Evolutionary conservation across 2,113 vertebrate genomes (phyloP).

Genomic region (Atractosteus spatula): DNA sequence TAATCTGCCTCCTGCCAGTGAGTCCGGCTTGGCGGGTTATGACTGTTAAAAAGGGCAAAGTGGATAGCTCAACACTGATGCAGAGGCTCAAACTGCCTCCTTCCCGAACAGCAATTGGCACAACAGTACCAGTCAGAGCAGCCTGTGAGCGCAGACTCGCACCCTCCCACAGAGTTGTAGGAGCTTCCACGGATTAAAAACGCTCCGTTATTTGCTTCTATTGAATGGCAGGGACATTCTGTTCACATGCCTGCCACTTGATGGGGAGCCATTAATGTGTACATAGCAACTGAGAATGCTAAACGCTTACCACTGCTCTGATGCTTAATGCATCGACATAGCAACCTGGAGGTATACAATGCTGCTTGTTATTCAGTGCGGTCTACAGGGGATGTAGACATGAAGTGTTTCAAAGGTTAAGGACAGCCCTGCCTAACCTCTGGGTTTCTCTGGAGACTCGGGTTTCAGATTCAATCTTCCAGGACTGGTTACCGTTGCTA

Average conservation of each 20-base stretch:
- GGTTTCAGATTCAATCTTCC: too few relatives aligned
- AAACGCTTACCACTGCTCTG: not conserved
- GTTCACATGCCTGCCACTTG: slow-evolving; percentile 12
- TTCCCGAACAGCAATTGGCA: slow-evolving; percentile 16
- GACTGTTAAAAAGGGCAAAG: not conserved
- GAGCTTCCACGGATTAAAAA: slow-evolving; percentile 9
- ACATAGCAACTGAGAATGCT: slow-evolving; percentile 9
- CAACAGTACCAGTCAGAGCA: slow-evolving; percentile 11
- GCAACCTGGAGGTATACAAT: not conserved
- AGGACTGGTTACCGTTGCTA: too few relatives aligned
- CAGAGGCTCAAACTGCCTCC: not conserved
- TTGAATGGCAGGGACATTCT: slow-evolving; percentile 1
- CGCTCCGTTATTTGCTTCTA: slow-evolving; percentile 1
- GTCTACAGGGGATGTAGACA: not conserved
- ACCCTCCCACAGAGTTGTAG: slow-evolving; percentile 13
- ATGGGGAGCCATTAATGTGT: not conserved
- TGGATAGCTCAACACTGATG: not conserved
- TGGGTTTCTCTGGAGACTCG: too few relatives aligned
- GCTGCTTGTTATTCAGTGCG: not conserved
- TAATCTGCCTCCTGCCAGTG: not conserved
- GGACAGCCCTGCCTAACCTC: too few relatives aligned
- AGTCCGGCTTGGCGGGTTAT: not conserved
- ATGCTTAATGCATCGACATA: slow-evolving; percentile 13
- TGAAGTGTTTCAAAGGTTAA: not conserved
- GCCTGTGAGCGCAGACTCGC: slow-evolving; percentile 1